Percentiles rank a stretch among this genome's conserved stretches.
These are phyloP conservation scores for Apodemia zela DNA, from an alignment of 2,888 invertebrate genomes.

Conservation along the genomic window DNA sequence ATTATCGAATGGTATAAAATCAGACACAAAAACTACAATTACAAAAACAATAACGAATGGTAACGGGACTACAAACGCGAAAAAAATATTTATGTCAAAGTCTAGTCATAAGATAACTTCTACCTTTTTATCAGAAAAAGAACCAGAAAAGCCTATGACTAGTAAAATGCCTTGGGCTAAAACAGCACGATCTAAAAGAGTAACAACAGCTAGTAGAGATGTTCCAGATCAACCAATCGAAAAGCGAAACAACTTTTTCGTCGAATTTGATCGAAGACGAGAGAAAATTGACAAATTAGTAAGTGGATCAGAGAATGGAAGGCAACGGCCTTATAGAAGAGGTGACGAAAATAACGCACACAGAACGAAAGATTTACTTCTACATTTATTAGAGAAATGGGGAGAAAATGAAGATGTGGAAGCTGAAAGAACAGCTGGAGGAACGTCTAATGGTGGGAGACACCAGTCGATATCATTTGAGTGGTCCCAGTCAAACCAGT, in stretches of 20 bases:
- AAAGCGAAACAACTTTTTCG: slow-evolving; percentile 76
- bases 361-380: slow-evolving; percentile 87
- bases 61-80: slow-evolving; percentile 51
- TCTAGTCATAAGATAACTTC: slow-evolving; percentile 65
- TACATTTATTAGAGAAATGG: slow-evolving; percentile 89
- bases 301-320: slow-evolving; percentile 61
- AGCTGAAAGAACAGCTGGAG: slow-evolving; percentile 73
- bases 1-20: slow-evolving; percentile 59
- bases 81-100: slow-evolving; percentile 61
- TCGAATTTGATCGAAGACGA: slow-evolving; percentile 68
- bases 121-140: slow-evolving; percentile 59
- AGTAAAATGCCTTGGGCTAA: slow-evolving; percentile 79
- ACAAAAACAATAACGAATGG: slow-evolving; percentile 62
- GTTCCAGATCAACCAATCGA: slow-evolving; percentile 84
- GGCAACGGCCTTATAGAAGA: slow-evolving; percentile 69
- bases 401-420: slow-evolving; percentile 80
- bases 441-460: slow-evolving; percentile 65
- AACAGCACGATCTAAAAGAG: slow-evolving; percentile 77
- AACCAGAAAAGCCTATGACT: slow-evolving; percentile 67
- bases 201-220: slow-evolving; percentile 85
- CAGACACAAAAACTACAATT: slow-evolving; percentile 47
- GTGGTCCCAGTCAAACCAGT: slow-evolving; percentile 85
- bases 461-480: slow-evolving; percentile 89
- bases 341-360: slow-evolving; percentile 81
- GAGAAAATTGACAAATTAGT: slow-evolving; percentile 71